Percentiles rank a stretch among this genome's conserved stretches.
These are phyloP conservation scores for Psittacula echo DNA, from an alignment of 2,797 vertebrate genomes.

Conservation along the genomic window DNA sequence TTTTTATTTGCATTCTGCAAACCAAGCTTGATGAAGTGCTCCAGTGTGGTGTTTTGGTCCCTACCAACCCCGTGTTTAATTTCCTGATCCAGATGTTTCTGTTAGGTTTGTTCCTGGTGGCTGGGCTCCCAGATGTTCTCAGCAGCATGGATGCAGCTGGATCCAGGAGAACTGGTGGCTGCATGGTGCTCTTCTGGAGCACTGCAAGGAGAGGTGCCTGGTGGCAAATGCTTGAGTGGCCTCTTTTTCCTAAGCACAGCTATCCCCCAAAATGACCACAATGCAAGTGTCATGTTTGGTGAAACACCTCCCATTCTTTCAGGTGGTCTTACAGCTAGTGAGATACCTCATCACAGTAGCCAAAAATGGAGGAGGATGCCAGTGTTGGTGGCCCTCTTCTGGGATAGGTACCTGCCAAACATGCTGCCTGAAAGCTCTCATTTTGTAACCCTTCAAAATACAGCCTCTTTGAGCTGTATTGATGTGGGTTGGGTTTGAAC, in stretches of 20 bases:
- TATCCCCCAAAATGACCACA: neutral
- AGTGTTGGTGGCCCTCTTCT: neutral
- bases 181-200: fast-evolving
- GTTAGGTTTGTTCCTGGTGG: neutral
- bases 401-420: neutral
- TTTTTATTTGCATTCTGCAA: neutral
- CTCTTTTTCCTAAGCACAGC: neutral
- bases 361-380: neutral
- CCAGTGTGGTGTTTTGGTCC: neutral
- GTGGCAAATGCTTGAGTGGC: neutral
- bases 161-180: neutral
- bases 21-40: neutral
- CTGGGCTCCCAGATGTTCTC: conserved; percentile 25
- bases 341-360: neutral
- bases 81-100: conserved; percentile 27
- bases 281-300: fast-evolving
- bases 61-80: neutral
- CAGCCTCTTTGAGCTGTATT: neutral
- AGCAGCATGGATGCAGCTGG: neutral
- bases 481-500: neutral
- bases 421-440: neutral
- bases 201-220: neutral
- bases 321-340: neutral
- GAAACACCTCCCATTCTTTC: fast-evolving
- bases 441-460: neutral